Base-by-base conservation (phyloP, 2,888 invertebrate species). In the Ferdinandea cuprea region DNA sequence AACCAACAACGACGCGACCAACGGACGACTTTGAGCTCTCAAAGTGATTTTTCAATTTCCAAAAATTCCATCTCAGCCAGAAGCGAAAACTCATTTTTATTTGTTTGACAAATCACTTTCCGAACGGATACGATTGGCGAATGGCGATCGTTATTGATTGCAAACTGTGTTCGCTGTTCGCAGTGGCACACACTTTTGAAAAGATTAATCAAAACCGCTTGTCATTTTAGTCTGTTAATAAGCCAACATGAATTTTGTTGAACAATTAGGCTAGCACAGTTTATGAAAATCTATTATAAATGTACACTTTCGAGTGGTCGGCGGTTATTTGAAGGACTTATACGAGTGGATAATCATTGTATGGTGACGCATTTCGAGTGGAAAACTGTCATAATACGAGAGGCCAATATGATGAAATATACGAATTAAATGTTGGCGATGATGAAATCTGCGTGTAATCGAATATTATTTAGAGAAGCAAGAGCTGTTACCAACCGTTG, bases 61-160 rank as follows among this genome's bases (percentile, higher is more conserved):
- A 76, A 76, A 44, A 71, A 76, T 80, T 68, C 21, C 54, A 50
- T 19, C 56, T 59, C 50, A 25, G 66, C 48, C 61, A 63, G 59
- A 42, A 63, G 61, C 54, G n/a, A 21, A 74, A 58, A n/a, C n/a
- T n/a, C n/a, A n/a, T n/a, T n/a, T n/a, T 32, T 37, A 21, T 37
- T 46, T 76, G 56, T 44, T 54, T 81, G 80, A 81, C 80, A 81
- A 81, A 81, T 76, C 69, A 76, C 58, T 52, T 80, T 76, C 59
- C 30, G 65, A 76, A 71, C 74, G 80, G 58, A 71, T 65, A 50
- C 58, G 65, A 71, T 81, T 65, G 58, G 15, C 17, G 54, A 52
- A 40, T 25, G n/a, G 25, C 30, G 52, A 50, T 48, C 32, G n/a
- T 68, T 71, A 65, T 69, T 76, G 68, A 80, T 76, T 65, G 63